These are phyloP conservation scores for Reticulitermes lucifugus DNA, from an alignment of 2,888 invertebrate genomes.

Conservation along the genomic window DNA sequence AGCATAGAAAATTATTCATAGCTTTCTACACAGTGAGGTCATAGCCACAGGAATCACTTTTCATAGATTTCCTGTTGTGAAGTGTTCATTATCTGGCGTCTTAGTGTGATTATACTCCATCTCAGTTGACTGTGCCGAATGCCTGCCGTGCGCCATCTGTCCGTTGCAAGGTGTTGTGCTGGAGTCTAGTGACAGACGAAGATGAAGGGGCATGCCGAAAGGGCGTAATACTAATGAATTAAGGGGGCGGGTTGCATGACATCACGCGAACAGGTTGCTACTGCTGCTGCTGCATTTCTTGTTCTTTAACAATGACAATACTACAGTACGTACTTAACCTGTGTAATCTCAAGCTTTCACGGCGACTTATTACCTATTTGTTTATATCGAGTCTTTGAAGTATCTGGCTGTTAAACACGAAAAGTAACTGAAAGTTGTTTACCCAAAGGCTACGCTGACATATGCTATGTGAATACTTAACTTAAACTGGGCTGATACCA, in stretches of 20 bases:
- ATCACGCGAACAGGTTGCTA: slow-evolving; percentile 33
- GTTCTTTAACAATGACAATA: slow-evolving; percentile 14
- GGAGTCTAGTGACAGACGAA: slow-evolving; percentile 22
- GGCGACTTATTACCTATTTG: slow-evolving; percentile 1
- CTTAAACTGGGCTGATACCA: slow-evolving; percentile 9
- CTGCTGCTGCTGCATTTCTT: background rate
- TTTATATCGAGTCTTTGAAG: background rate
- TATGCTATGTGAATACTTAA: background rate
- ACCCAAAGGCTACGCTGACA: background rate
- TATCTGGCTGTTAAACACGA: background rate
- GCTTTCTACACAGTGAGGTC: background rate
- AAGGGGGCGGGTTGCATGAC: slow-evolving; percentile 24
- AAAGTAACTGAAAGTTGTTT: background rate
- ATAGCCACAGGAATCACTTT: background rate
- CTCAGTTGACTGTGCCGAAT: background rate
- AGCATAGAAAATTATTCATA: too few relatives aligned
- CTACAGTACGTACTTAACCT: background rate
- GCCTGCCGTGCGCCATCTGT: slow-evolving; percentile 12
- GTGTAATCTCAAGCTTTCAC: too few relatives aligned
- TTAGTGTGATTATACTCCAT: background rate
- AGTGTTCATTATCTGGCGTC: background rate
- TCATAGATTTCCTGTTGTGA: background rate
- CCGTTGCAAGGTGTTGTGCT: slow-evolving; percentile 19
- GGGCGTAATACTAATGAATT: slow-evolving; percentile 36
- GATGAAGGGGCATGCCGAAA: slow-evolving; percentile 30